phyloP scores from a whole-genome alignment of 2,888 invertebrate genomes.

The Conus canariensis region DNA sequence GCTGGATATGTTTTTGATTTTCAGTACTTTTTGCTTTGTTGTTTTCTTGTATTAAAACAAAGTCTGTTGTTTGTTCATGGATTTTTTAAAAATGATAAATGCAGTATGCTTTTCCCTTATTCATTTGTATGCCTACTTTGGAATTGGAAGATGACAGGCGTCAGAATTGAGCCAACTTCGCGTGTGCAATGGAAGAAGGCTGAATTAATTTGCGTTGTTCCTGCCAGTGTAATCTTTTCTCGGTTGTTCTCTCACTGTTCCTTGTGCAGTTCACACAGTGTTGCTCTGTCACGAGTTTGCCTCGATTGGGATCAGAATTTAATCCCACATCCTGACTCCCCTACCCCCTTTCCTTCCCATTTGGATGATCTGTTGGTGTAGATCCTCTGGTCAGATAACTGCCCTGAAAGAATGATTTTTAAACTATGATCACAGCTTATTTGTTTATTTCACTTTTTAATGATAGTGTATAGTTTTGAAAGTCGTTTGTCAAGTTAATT shows the following conservation, averaged over 20 bases:
- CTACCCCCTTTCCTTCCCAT: too few relatives aligned
- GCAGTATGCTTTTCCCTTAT: background rate
- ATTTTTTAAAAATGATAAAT: background rate
- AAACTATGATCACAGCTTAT: too few relatives aligned
- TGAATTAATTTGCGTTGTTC: background rate
- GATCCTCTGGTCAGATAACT: background rate
- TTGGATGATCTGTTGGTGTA: background rate
- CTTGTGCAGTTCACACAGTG: background rate
- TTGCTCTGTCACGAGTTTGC: background rate
- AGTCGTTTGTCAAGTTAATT: too few relatives aligned
- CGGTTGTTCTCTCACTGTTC: background rate
- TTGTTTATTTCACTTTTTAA: too few relatives aligned
- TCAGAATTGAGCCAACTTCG: background rate
- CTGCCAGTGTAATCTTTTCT: background rate
- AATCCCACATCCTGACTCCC: too few relatives aligned
- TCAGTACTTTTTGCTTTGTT: too few relatives aligned
- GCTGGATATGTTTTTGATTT: too few relatives aligned
- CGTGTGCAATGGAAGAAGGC: background rate
- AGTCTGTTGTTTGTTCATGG: too few relatives aligned
- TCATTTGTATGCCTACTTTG: background rate
- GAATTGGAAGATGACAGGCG: constrained; percentile 5
- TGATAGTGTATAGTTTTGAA: too few relatives aligned
- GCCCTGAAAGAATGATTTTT: too few relatives aligned
- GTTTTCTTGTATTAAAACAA: too few relatives aligned
- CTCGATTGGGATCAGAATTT: too few relatives aligned